phyloP scores from a whole-genome alignment of 2,888 invertebrate species.

The Tigriopus californicus region DNA sequence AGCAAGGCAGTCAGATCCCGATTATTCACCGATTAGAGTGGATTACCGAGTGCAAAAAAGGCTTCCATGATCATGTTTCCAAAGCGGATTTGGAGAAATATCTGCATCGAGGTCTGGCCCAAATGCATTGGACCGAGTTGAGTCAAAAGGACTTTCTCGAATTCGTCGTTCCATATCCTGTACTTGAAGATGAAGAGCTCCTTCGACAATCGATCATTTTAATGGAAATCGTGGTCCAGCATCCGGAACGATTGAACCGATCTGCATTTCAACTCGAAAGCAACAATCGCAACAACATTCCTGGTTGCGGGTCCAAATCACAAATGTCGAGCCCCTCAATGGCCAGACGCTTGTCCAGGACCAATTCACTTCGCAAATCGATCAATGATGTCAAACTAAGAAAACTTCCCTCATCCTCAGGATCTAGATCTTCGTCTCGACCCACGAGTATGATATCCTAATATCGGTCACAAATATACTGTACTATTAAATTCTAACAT shows the following conservation, averaged over 20 bases:
- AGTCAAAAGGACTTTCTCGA: conserved; percentile 8
- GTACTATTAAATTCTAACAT: no score
- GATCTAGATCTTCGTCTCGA: no score
- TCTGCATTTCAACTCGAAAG: neutral
- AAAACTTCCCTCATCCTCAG: no score
- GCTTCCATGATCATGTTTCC: neutral
- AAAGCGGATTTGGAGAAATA: conserved; percentile 7
- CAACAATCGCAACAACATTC: neutral
- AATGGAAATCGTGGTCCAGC: conserved; percentile 9
- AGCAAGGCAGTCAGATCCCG: neutral
- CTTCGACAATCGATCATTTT: neutral
- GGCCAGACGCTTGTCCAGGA: no score
- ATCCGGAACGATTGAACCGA: conserved; percentile 3
- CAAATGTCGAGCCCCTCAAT: no score
- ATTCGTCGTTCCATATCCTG: neutral
- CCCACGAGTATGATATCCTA: no score
- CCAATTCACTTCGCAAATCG: no score
- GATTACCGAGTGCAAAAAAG: conserved; percentile 1
- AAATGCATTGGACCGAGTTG: conserved; percentile 9
- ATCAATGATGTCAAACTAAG: no score
- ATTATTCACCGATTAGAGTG: conserved; percentile 2
- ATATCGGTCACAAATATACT: no score
- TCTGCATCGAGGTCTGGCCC: neutral
- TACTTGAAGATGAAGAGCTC: neutral
- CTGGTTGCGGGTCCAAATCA: no score